These are phyloP conservation scores for Euthynnus affinis DNA, from an alignment of 2,797 vertebrate genomes.

Conservation along the genomic window DNA sequence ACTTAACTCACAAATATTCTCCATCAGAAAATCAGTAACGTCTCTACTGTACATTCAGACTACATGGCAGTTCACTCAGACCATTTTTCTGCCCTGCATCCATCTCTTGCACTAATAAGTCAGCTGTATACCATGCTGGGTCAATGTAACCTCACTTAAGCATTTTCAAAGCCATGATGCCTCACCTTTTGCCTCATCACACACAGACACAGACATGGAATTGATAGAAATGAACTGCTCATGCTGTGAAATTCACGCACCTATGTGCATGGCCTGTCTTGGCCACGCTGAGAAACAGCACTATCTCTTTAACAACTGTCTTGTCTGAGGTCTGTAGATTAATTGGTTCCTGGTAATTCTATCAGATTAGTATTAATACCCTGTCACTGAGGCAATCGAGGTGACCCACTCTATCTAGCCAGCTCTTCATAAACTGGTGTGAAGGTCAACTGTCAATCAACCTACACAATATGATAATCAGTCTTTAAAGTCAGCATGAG, in stretches of 20 bases:
- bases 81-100: conserved; percentile 28
- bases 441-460: conserved; percentile 89
- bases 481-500: conserved; percentile 76
- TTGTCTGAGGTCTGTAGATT: conserved; percentile 70
- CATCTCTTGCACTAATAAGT: conserved; percentile 51
- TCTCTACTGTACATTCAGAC: background rate
- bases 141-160: conserved; percentile 44
- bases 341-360: conserved; percentile 84
- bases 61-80: conserved; percentile 1
- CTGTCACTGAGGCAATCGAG: conserved; percentile 70
- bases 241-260: conserved; percentile 39
- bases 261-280: background rate
- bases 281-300: conserved; percentile 52
- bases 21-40: conserved; percentile 6
- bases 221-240: conserved; percentile 23
- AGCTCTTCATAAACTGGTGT: conserved; percentile 79
- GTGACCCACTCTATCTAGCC: conserved; percentile 72
- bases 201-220: conserved; percentile 28
- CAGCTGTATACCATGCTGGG: conserved; percentile 42
- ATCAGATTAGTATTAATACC: conserved; percentile 86
- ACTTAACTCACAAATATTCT: background rate
- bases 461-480: conserved; percentile 81
- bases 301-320: conserved; percentile 71
- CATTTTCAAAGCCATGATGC: conserved; percentile 40
- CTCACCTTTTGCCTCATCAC: conserved; percentile 58